These are phyloP conservation scores for Notiomystis cincta DNA, from an alignment of 2,113 vertebrate genomes.

Conservation along the genomic window DNA sequence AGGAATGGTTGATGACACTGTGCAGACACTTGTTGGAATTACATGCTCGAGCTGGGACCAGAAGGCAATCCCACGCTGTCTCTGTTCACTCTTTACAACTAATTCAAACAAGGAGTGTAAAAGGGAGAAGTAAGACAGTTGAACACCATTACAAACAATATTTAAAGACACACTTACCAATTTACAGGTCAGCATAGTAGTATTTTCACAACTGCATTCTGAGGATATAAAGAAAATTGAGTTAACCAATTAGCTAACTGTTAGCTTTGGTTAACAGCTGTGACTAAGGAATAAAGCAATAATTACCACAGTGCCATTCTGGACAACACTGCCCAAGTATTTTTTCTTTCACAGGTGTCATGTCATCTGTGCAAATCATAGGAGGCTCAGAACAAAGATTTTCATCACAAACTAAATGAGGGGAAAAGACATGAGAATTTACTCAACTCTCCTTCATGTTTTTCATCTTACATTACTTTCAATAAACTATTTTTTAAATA, in stretches of 20 bases:
- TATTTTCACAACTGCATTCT: slow-evolving; percentile 92
- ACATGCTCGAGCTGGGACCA: neutral
- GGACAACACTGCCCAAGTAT: slow-evolving; percentile 85
- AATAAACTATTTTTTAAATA: neutral
- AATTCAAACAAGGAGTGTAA: neutral
- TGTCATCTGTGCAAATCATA: slow-evolving; percentile 82
- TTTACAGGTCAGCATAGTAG: slow-evolving; percentile 77
- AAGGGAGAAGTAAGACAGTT: neutral
- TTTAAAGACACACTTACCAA: slow-evolving; percentile 80
- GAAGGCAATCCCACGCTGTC: neutral
- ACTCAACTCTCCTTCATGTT: neutral
- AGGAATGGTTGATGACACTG: neutral
- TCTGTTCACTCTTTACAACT: neutral
- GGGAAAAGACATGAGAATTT: slow-evolving; percentile 13
- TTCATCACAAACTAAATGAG: slow-evolving; percentile 85
- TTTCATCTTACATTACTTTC: neutral
- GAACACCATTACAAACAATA: neutral
- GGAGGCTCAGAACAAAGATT: slow-evolving; percentile 81
- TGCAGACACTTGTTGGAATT: neutral
- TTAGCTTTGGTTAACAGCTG: neutral
- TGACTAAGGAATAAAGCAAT: neutral
- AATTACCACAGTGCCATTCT: slow-evolving; percentile 87
- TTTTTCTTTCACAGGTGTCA: slow-evolving; percentile 76
- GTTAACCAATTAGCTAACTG: neutral
- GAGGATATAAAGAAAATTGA: neutral